phyloP scores from a whole-genome alignment of 53 echinoderm and acorn worm species.

The Hippasteria phrygiana region DNA sequence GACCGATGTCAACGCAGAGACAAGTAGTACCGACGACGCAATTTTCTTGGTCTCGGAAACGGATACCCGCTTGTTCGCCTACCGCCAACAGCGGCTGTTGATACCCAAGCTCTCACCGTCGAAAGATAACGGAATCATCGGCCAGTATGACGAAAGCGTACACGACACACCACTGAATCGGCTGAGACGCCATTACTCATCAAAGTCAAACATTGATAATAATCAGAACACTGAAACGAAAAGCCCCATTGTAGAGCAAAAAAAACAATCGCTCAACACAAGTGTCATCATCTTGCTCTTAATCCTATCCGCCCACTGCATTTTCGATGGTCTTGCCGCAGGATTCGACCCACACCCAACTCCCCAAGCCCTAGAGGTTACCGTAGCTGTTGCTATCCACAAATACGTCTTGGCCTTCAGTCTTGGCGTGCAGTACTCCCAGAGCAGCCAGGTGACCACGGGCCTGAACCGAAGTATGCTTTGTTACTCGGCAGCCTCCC shows the following conservation, averaged over 20 bases:
- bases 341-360: conserved; percentile 47
- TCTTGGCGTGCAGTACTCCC: conserved; percentile 72
- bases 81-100: conserved; percentile 6
- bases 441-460: background rate
- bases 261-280: background rate
- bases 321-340: conserved; percentile 74
- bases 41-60: background rate
- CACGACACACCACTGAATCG: conserved; percentile 43
- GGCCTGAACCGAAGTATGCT: conserved; percentile 31
- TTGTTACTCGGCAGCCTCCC: conserved; percentile 69
- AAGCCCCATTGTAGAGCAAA: background rate
- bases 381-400: conserved; percentile 72
- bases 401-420: conserved; percentile 78
- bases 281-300: conserved; percentile 58
- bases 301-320: conserved; percentile 66
- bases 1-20: background rate
- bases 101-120: conserved; percentile 38
- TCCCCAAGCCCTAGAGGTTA: conserved; percentile 41
- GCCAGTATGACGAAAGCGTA: background rate
- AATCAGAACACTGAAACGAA: background rate
- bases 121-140: background rate
- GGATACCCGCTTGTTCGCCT: background rate
- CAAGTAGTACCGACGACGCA: background rate
- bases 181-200: conserved; percentile 18
- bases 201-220: background rate